Evolutionary conservation across 2,113 vertebrate species (phyloP), one percentile per base, ranked within the genome.

Genomic region (Datnioides undecimradiatus): DNA sequence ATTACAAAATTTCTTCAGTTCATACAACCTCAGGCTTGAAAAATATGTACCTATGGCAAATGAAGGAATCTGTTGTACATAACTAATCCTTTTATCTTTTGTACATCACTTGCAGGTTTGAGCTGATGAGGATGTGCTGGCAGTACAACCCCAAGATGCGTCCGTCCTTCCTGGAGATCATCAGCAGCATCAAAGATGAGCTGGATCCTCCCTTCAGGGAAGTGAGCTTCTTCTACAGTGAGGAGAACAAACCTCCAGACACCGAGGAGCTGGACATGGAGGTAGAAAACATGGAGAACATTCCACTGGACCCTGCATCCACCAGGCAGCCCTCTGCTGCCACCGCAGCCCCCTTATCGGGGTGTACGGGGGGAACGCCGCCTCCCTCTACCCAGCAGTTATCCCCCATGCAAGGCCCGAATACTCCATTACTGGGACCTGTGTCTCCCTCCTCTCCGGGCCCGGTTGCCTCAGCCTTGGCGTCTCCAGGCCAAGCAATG

Each of bases 111-210:
- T 64, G 1, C 90, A 99, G 98, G 91, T 99, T 99, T 11, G 98
- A 99, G 33, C 78, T 99, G 91, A 99, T 99, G 98, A 95, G 97
- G 68, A 97, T 99, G 97, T 99, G 98, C 93, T 99, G 98, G 98
- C 98, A 99, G 93, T 99, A 98, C 89, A 99, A 99, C 74, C 98
- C 97, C 0, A 99, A 98, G 86, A 99, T 99, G 97, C 93, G 98
- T 16, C 98, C 98, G 1, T 95, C 97, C 76, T 99, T 99, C 94
- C 94, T 97, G 94, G 98, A 99, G 89, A 99, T 99, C 76, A 99
- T 99, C 57, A 94, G 93, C 88, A 98, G 97, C 94, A 96, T 99
- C 87, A 98, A 98, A 71, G 97, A 97, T 0, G 97, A 99, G 77
- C 91, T 99, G 93, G 98, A 99, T 43, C 95, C 96, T 0, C 94